phyloP scores from a whole-genome alignment of 2,888 invertebrate species.

The Cylindroiulus punctatus region DNA sequence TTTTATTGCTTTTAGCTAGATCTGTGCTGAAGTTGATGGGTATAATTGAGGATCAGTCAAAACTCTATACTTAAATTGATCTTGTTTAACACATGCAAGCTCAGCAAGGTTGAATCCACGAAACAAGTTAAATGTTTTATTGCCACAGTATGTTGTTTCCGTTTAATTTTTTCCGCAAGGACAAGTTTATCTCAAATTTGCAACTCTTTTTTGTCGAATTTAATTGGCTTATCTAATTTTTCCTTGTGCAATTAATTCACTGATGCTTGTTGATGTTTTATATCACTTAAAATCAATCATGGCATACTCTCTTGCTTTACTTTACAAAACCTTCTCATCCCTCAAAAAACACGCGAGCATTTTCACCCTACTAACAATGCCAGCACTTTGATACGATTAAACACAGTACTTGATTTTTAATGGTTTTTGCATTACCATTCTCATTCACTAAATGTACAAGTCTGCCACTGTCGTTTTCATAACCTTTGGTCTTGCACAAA shows the following conservation, averaged over 20 bases:
- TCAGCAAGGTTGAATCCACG: background rate
- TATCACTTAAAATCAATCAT: too few relatives aligned
- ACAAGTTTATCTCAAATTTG: background rate
- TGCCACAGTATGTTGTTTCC: background rate
- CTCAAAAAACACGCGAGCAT: too few relatives aligned
- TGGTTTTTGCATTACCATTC: too few relatives aligned
- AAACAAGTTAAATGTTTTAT: constrained; percentile 16
- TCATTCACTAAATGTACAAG: too few relatives aligned
- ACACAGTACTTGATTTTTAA: too few relatives aligned
- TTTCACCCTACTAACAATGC: too few relatives aligned
- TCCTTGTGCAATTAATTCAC: background rate
- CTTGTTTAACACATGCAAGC: background rate
- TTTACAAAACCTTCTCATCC: too few relatives aligned
- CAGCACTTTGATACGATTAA: too few relatives aligned
- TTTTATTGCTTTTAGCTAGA: background rate
- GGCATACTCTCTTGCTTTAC: too few relatives aligned
- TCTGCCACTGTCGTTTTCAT: background rate
- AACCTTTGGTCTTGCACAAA: background rate
- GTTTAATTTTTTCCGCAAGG: background rate
- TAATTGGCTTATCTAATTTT: background rate
- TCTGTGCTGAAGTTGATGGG: background rate
- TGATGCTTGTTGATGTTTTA: too few relatives aligned
- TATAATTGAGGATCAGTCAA: background rate
- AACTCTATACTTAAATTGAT: background rate
- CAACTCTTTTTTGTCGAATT: too few relatives aligned